These are phyloP conservation scores for Parotocinclus haroldoi DNA, from an alignment of 2,797 vertebrate species.

Conservation along the genomic window DNA sequence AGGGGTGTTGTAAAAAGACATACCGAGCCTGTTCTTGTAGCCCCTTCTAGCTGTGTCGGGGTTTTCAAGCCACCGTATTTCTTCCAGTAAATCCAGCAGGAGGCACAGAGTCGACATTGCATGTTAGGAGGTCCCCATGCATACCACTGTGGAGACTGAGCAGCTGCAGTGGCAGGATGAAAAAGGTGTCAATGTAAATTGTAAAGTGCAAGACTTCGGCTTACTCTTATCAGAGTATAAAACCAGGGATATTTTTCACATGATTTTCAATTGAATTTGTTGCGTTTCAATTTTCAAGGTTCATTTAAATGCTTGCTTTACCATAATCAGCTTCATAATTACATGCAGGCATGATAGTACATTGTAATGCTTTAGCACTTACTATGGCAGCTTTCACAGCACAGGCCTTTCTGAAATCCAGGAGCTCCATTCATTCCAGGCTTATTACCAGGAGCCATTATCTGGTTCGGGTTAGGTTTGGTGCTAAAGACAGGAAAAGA, in stretches of 20 bases:
- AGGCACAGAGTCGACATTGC: constrained; percentile 91
- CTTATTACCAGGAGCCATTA: constrained; percentile 87
- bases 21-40: constrained; percentile 81
- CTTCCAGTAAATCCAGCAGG: constrained; percentile 98
- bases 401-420: constrained; percentile 88
- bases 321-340: too few species aligned
- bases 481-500: constrained; percentile 66
- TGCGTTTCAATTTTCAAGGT: too few species aligned
- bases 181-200: too few species aligned
- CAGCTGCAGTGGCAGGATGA: constrained; percentile 62
- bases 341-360: too few species aligned
- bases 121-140: constrained; percentile 96
- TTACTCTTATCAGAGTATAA: too few species aligned
- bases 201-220: too few species aligned
- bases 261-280: too few species aligned
- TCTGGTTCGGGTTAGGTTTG: constrained; percentile 95
- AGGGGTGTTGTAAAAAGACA: constrained; percentile 19
- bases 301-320: too few species aligned
- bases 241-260: too few species aligned
- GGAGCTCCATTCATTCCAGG: constrained; percentile 90
- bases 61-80: constrained; percentile 94
- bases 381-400: constrained; percentile 94
- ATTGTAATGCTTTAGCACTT: constrained; percentile 58
- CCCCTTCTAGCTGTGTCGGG: constrained; percentile 89
- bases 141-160: constrained; percentile 93